Percentiles rank a stretch among this genome's conserved stretches.
Conservation (phyloP, 2,888 invertebrate genomes). For the Troides oblongomaculatus region DNA sequence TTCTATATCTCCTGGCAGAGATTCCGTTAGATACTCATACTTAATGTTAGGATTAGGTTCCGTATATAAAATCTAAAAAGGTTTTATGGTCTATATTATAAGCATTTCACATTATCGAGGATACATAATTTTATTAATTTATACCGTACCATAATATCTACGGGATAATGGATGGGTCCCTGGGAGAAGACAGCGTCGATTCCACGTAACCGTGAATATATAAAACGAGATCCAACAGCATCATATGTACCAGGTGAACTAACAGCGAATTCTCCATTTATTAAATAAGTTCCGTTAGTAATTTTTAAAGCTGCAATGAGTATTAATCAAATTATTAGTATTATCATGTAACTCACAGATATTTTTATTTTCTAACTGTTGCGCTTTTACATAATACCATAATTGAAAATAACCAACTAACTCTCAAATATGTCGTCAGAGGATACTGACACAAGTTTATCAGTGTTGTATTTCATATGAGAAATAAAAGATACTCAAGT, state of each 20-base stretch:
- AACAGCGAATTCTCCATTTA: slow-evolving; percentile 91
- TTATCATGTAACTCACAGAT: neutral
- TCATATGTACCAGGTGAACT: slow-evolving; percentile 87
- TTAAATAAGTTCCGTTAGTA: slow-evolving; percentile 86
- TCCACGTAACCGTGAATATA: slow-evolving; percentile 86
- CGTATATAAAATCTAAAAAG: slow-evolving; percentile 86
- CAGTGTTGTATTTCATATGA: too few relatives aligned
- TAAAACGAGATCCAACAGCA: slow-evolving; percentile 88
- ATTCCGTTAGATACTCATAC: slow-evolving; percentile 92
- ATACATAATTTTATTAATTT: neutral
- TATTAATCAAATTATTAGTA: neutral
- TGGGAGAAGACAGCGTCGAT: slow-evolving; percentile 87
- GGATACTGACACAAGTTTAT: too few relatives aligned
- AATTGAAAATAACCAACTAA: too few relatives aligned
- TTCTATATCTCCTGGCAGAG: slow-evolving; percentile 68
- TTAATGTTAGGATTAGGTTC: slow-evolving; percentile 93
- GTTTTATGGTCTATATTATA: slow-evolving; percentile 4
- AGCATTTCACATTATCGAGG: neutral
- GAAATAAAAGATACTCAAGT: too few relatives aligned
- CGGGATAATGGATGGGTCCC: slow-evolving; percentile 87
- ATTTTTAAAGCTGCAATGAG: slow-evolving; percentile 85
- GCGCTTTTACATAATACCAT: too few relatives aligned
- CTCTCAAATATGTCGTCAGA: too few relatives aligned
- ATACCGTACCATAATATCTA: slow-evolving; percentile 87
- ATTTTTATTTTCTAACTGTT: too few relatives aligned